Evolutionary conservation across 1,140 invertebrate genomes (phyloP), one percentile per base, ranked within the genome.

Genomic region (Gyrodactylus salaris): DNA sequence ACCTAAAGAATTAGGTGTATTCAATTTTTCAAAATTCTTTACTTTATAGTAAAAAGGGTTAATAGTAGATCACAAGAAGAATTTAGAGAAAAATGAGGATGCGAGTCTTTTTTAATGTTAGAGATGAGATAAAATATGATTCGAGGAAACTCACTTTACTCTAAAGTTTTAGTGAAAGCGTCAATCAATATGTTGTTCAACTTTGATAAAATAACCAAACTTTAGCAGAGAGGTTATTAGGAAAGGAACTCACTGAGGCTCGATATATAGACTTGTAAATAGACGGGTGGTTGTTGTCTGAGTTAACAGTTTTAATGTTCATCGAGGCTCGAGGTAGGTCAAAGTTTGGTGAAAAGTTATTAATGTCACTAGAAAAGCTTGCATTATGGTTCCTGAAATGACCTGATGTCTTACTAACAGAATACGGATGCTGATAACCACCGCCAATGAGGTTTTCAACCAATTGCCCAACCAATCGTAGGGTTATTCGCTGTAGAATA

Each of bases 341-440:
- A 54, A 54, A 16, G n/a, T 16, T 16, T 7, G 34, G 34, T 16
- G 34, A 54, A 54, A 16, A 54, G 7, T 7, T 54, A 54, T 54
- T 54, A 7, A n/a, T 54, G n/a, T 54, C 34, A 54, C 34, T 54
- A 16, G 34, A 54, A n/a, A 54, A 7, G n/a, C 34, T 54, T 16
- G 34, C 34, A 54, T 54, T 54, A n/a, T 7, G 34, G n/a, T 54
- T 54, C 7, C n/a, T 16, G n/a, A 16, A 16, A 54, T 54, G 34
- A 16, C 7, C 7, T 16, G 7, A 16, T 54, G 34, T 7, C n/a
- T 16, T 24, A 25, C 26, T 71, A 1, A 24, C 21, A 71, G 24
- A 71, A 71, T 71, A 71, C 26, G 21, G 70, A 73, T 73, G 72
- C 21, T 68, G 34, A 73, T 68, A 73, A 26, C 72, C 72, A 69